Evolutionary conservation across 2,113 vertebrate genomes (phyloP), one percentile per base, ranked within the genome.

Genomic region (Cyprinus carpio): DNA sequence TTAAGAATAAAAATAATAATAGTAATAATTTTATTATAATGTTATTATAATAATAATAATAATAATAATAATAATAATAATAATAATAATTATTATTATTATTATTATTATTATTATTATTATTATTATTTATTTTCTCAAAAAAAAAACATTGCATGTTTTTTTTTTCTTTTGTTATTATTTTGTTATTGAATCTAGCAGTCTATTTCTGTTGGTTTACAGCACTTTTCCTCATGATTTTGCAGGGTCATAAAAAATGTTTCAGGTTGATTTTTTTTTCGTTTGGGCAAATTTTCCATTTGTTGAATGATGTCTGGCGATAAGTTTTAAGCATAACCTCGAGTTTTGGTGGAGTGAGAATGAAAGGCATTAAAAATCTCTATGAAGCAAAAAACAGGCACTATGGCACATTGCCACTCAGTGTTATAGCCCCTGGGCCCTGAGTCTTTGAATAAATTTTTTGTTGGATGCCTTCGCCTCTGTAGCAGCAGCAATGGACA

Each of bases 371-470:
- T 84, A 81, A 81, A 86, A 83, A 23, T 56, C 56, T 79, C 77
- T 79, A 77, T 85, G 65, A 85, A 86, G 71, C 27, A 83, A 60
- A 49, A 82, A 82, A 82, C 51, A 58, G 60, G 79, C 75, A 79
- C 75, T 67, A 83, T 83, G 86, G 49, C 81, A 46, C 81, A 81
- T 85, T 83, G 83, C 83, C 83, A 81, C 77, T 89, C 86, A 85
- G 89, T n/a, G n/a, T 92, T 91, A 90, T 79, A 81, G 31, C 91
- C 89, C 88, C 34, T 83, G 91, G 82, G 91, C 75, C 80, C 60
- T 76, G 40, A 79, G 67, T 54, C 89, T 90, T 90, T 91, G 89
- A 91, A n/a, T n/a, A 89, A 90, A 84, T 87, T 72, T 89, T 87
- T 87, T 87, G 79, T 85, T 86, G 81, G 84, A 87, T 81, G 56